Evolutionary conservation across 2,113 vertebrate genomes (phyloP).

Genomic region (Seriola rivoliana): DNA sequence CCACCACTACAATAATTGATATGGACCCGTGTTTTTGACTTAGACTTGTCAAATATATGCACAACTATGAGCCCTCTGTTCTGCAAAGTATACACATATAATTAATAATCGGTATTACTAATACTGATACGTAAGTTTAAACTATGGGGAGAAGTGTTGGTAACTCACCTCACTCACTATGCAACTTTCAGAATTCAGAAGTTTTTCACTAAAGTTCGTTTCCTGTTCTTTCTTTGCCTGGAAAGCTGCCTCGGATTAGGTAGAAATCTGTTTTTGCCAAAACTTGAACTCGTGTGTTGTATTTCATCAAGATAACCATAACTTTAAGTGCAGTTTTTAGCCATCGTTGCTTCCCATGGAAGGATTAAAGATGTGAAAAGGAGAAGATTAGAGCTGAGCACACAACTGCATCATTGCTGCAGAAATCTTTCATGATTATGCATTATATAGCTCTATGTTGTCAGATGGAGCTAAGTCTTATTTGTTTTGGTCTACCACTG

Average conservation of each 20-base stretch:
- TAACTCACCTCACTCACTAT: background rate
- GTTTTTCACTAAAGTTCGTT: background rate
- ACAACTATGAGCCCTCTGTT: background rate
- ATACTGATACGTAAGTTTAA: background rate
- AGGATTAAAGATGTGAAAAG: background rate
- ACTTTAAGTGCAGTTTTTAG: background rate
- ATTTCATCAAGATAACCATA: background rate
- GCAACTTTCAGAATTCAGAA: background rate
- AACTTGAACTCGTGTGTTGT: background rate
- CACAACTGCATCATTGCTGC: background rate
- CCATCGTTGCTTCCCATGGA: background rate
- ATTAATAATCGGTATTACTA: background rate
- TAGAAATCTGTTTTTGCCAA: slow-evolving; percentile 5
- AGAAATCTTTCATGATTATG: background rate
- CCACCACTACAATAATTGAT: background rate
- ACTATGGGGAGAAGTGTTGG: background rate
- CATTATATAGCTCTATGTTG: background rate
- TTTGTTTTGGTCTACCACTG: background rate
- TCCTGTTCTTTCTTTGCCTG: background rate
- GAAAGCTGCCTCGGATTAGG: background rate
- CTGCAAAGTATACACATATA: background rate
- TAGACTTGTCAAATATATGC: background rate
- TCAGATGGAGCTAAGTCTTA: background rate
- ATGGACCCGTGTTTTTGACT: background rate
- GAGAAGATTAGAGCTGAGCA: background rate